These are phyloP conservation scores for Tympanuchus pallidicinctus DNA, from an alignment of 2,113 vertebrate species.

Conservation along the genomic window DNA sequence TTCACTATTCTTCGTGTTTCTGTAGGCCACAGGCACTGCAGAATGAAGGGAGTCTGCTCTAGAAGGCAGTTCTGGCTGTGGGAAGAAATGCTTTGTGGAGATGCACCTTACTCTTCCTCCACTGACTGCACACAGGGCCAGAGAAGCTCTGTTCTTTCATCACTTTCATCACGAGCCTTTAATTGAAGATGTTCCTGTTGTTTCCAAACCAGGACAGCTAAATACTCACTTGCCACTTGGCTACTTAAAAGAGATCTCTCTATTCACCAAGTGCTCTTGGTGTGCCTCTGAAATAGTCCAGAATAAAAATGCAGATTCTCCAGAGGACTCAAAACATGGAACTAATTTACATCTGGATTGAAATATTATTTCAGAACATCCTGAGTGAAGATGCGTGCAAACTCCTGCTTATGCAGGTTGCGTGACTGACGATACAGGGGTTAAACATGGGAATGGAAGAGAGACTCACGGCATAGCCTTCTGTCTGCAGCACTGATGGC, in stretches of 20 bases:
- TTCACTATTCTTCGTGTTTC: neutral
- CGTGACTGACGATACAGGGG: neutral
- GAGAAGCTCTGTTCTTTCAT: neutral
- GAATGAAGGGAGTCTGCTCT: neutral
- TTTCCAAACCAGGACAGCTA: slow-evolving; percentile 32
- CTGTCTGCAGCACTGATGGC: neutral
- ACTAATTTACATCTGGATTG: neutral
- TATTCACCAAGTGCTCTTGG: neutral
- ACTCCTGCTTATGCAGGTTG: neutral
- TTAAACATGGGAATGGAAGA: slow-evolving; percentile 21
- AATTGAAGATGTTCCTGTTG: neutral
- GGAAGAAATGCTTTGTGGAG: neutral
- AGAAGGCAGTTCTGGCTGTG: neutral
- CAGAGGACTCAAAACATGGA: neutral
- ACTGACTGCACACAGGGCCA: neutral
- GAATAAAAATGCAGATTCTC: neutral
- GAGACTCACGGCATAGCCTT: neutral
- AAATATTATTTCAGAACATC: slow-evolving; percentile 3
- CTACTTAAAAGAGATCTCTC: neutral
- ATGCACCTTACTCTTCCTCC: neutral
- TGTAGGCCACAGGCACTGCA: neutral
- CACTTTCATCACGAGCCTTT: neutral
- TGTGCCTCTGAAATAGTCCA: neutral
- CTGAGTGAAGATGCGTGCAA: neutral
- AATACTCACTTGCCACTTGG: neutral